Evolutionary conservation across 2,113 vertebrate species (phyloP).

Genomic region (Oreotragus oreotragus): DNA sequence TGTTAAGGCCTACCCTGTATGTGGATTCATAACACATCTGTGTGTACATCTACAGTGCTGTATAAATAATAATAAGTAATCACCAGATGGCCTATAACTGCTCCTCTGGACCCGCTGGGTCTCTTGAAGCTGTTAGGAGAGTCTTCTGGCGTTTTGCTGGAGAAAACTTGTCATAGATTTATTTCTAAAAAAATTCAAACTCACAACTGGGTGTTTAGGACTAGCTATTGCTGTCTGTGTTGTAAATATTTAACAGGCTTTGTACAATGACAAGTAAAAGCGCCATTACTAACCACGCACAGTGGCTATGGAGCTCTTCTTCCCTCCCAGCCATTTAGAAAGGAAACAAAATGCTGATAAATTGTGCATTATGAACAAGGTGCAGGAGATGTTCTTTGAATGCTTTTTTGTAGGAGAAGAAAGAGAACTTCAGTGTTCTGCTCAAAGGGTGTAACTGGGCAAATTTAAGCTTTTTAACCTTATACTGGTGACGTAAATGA

Average conservation of each 20-base stretch:
- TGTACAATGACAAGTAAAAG: slow-evolving; percentile 71
- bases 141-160: slow-evolving; percentile 72
- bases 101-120: slow-evolving; percentile 72
- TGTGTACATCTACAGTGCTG: slow-evolving; percentile 68
- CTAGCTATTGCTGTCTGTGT: slow-evolving; percentile 70
- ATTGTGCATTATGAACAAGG: slow-evolving; percentile 57
- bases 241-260: slow-evolving; percentile 77
- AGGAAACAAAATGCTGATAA: slow-evolving; percentile 54
- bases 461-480: slow-evolving; percentile 42
- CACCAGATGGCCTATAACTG: slow-evolving; percentile 77
- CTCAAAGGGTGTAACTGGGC: slow-evolving; percentile 16
- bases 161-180: slow-evolving; percentile 76
- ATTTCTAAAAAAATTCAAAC: slow-evolving; percentile 75
- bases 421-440: slow-evolving; percentile 9
- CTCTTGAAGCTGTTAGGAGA: slow-evolving; percentile 77
- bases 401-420: slow-evolving; percentile 50
- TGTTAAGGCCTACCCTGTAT: slow-evolving; percentile 61
- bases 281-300: slow-evolving; percentile 65
- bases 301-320: slow-evolving; percentile 50
- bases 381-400: slow-evolving; percentile 33
- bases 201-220: slow-evolving; percentile 76
- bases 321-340: slow-evolving; percentile 61
- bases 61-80: slow-evolving; percentile 79
- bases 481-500: slow-evolving; percentile 74
- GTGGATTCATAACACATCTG: slow-evolving; percentile 77